These are phyloP conservation scores for Tretioscincus oriximinensis DNA, from an alignment of 2,113 vertebrate species.

Conservation along the genomic window DNA sequence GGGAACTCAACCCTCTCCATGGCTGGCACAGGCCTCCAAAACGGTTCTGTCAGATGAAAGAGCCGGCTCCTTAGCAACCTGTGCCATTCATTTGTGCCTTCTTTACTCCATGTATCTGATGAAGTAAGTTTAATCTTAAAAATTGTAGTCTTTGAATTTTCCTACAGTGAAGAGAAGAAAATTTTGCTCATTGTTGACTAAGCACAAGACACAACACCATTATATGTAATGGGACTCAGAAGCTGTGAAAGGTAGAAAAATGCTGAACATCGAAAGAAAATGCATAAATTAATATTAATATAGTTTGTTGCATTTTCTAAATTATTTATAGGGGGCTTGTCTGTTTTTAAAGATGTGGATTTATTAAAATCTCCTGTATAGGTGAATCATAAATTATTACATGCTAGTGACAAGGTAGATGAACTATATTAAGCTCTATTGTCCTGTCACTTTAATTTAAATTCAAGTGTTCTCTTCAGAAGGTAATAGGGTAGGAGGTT, in stretches of 20 bases:
- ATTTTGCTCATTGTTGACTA: slow-evolving; percentile 9
- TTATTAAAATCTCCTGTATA: background rate
- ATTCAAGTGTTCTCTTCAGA: background rate
- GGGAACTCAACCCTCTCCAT: too few relatives aligned
- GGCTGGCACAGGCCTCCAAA: too few relatives aligned
- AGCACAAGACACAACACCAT: background rate
- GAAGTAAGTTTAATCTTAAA: too few relatives aligned
- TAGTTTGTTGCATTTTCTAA: background rate
- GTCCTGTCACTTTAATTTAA: slow-evolving; percentile 11
- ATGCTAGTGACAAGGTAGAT: background rate
- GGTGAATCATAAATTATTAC: slow-evolving; percentile 15
- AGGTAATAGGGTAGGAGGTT: background rate
- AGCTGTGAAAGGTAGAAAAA: background rate
- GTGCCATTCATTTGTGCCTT: too few relatives aligned
- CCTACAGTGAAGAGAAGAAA: background rate
- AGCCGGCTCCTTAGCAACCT: background rate
- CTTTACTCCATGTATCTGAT: too few relatives aligned
- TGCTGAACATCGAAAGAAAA: background rate
- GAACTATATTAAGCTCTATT: slow-evolving; percentile 1
- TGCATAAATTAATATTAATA: background rate
- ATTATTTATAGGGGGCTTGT: background rate
- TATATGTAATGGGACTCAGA: slow-evolving; percentile 11
- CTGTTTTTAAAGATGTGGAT: background rate
- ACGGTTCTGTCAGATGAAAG: background rate
- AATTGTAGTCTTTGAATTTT: too few relatives aligned